phyloP scores from a whole-genome alignment of 2,888 invertebrate species.

The Hartigia nigra region DNA sequence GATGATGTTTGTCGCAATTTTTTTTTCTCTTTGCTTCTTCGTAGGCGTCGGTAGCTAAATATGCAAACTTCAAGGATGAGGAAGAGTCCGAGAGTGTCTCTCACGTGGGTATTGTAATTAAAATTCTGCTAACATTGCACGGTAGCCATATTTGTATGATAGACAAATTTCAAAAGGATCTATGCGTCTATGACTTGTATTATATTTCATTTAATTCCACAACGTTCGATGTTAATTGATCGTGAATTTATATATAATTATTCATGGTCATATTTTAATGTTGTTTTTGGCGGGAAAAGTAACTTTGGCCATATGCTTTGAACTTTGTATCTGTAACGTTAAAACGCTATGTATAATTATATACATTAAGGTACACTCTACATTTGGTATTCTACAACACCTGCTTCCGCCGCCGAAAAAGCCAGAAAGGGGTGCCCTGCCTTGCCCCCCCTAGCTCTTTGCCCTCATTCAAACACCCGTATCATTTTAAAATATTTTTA shows the following conservation, averaged over 20 bases:
- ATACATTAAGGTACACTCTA: not conserved
- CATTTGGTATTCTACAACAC: slow-evolving; percentile 24
- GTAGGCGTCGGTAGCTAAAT: slow-evolving; percentile 37
- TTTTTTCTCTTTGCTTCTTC: slow-evolving; percentile 10
- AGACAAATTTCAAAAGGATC: not conserved
- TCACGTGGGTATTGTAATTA: not conserved
- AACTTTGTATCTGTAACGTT: not conserved
- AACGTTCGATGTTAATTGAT: not conserved
- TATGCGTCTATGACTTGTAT: not conserved
- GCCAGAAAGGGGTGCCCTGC: slow-evolving; percentile 3
- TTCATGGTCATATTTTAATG: not conserved
- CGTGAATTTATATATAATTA: not conserved
- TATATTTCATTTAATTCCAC: not conserved
- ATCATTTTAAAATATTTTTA: not conserved
- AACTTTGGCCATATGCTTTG: not conserved
- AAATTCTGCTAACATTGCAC: too few relatives aligned
- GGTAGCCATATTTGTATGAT: not conserved
- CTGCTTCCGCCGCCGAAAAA: slow-evolving; percentile 44
- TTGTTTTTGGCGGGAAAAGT: not conserved
- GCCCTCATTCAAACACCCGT: not conserved
- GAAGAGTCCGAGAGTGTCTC: not conserved
- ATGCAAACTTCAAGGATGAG: slow-evolving; percentile 30
- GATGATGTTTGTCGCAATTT: not conserved
- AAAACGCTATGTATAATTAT: not conserved
- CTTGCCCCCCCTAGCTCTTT: not conserved